Evolutionary conservation across 2,888 invertebrate species (phyloP).

Genomic region (Selenia dentaria): DNA sequence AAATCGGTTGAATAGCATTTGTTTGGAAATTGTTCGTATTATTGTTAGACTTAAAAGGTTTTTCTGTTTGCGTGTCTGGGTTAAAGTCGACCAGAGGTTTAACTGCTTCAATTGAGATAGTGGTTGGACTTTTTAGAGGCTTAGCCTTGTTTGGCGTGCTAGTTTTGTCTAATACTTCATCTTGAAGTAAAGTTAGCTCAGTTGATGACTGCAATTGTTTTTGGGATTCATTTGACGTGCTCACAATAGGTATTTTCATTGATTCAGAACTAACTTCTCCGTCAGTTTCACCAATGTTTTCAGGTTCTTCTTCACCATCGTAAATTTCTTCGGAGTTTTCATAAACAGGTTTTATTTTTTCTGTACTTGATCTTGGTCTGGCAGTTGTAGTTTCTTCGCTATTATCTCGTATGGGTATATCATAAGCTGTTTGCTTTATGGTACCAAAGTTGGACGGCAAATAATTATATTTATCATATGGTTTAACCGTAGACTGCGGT

Average conservation of each 20-base stretch:
- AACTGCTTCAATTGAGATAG: neutral
- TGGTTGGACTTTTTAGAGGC: conserved; percentile 22
- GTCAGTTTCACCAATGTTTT: conserved; percentile 66
- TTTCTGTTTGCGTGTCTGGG: conserved; percentile 77
- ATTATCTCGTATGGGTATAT: conserved; percentile 75
- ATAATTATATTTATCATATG: conserved; percentile 56
- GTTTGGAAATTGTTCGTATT: conserved; percentile 59
- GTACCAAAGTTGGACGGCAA: conserved; percentile 62
- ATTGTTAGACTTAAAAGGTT: conserved; percentile 67
- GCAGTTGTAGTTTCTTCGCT: conserved; percentile 65
- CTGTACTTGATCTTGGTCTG: conserved; percentile 40
- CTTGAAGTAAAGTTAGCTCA: conserved; percentile 51
- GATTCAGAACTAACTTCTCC: conserved; percentile 77
- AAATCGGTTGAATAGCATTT: conserved; percentile 67
- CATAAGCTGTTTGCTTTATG: conserved; percentile 69
- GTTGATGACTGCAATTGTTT: conserved; percentile 44
- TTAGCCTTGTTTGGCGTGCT: conserved; percentile 8
- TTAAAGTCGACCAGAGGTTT: conserved; percentile 54
- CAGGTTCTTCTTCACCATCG: conserved; percentile 68
- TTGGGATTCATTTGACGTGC: conserved; percentile 59
- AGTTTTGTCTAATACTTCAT: conserved; percentile 48
- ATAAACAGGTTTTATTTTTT: conserved; percentile 61
- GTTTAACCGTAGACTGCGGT: conserved; percentile 50
- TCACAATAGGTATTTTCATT: conserved; percentile 74
- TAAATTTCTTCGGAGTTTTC: conserved; percentile 76